Evolutionary conservation across 2,888 invertebrate species (phyloP), one percentile per base, ranked within the genome.

Genomic region (Pyrgus malvae): DNA sequence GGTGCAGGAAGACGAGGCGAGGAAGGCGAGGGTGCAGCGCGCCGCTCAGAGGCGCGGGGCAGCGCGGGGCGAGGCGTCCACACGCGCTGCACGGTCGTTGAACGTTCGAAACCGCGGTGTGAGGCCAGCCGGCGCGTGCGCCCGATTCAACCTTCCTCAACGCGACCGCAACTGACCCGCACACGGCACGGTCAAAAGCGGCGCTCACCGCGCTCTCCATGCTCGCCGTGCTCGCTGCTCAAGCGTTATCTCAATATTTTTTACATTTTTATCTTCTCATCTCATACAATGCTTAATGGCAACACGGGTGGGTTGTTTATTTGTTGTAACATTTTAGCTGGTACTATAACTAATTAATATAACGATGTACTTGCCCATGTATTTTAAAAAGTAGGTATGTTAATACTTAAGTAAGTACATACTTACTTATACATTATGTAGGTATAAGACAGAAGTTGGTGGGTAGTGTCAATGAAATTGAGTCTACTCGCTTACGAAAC

Each of bases 41-140:
- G 79, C 45, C 73, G 73, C 56, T n/a, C n/a, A n/a, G n/a, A n/a
- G n/a, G n/a, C n/a, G n/a, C n/a, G n/a, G n/a, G n/a, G n/a, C n/a
- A n/a, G 76, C 64, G 78, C 71, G 80, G 80, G 74, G 73, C 69
- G 76, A 74, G 70, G 76, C 67, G 74, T 72, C 80, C 82, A 90
- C 92, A 92, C 92, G 92, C 91, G 92, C 87, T 74, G 77, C 77
- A 76, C 85, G 87, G 86, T 87, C 88, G 83, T 77, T 85, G 89
- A 88, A 87, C 89, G 89, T 76, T 78, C 74, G 86, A 68, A 88
- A 86, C 84, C 88, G 68, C 69, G 66, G 81, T 83, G 56, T 69
- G 83, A 83, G 83, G 88, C 90, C 79, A 63, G 65, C 57, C 76
- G 80, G 83, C 87, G 85, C 86, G 86, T 87, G 89, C 83, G 85